Base-by-base conservation (phyloP, 2,888 invertebrate genomes). In the Bembecia ichneumoniformis region DNA sequence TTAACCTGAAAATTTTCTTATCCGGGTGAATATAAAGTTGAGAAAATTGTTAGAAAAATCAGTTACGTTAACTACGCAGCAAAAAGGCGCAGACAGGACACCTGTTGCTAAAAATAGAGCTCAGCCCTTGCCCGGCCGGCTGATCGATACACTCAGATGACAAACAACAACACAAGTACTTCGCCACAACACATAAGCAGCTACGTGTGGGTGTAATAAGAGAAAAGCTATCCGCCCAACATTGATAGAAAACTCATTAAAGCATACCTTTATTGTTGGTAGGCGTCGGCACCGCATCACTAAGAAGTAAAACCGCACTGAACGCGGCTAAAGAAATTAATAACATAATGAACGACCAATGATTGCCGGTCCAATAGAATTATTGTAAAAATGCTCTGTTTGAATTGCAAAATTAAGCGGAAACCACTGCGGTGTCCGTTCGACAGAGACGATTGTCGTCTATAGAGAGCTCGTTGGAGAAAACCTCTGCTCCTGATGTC, bases 21-120 rank as follows among this genome's bases (percentile, higher is more conserved):
- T 17, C 17, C 3, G 9, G 4, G 28, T 9, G 28, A 2, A 28
- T 5, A 5, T 51, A 5, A 20, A 20, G 20, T 20, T 1, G 9
- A 9, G 28, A 28, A 28, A 28, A 9, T 28, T 28, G 28, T 28
- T 28, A 7, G 28, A 28, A 28, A 28, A 28, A 28, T 28, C 28
- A 5, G 28, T 28, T 5, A 28, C 9, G 28, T 28, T 28, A 68
- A 72, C 68, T 76, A 77, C 82, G 80, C 68, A 77, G 68, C 59
- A 62, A 58, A 56, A 62, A 55, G 60, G 64, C 76, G 71, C 69
- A 69, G 65, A 62, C 62, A 63, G 61, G 66, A 67, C 78, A 84
- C 84, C 78, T 84, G 87, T 84, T 86, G 87, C 82, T 84, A 84
- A 75, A 78, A 74, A 74, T 82, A 83, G 83, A 79, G 63, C 71